Evolutionary conservation across 1,140 invertebrate genomes (phyloP).

Genomic region (Calycopis cecrops): DNA sequence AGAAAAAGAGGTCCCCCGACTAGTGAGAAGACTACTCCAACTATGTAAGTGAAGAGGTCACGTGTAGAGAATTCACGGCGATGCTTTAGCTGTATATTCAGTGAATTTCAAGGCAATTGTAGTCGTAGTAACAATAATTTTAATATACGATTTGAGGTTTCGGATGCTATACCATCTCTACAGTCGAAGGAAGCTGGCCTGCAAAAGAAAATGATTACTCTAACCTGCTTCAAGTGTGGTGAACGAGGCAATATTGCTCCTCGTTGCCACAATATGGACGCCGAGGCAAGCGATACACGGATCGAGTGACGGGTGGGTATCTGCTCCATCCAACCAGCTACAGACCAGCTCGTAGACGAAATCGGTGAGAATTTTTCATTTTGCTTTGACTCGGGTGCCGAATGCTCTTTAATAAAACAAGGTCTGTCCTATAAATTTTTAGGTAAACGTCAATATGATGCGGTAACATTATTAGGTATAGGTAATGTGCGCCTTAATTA

Average conservation of each 20-base stretch:
- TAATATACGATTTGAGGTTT: background rate
- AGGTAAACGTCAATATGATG: background rate
- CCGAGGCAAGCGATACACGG: background rate
- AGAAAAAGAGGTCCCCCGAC: background rate
- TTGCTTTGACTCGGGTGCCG: constrained; percentile 22
- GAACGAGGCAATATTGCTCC: constrained; percentile 17
- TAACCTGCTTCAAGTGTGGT: constrained; percentile 12
- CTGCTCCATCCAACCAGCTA: constrained; percentile 17
- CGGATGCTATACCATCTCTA: background rate
- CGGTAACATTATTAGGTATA: constrained; percentile 1
- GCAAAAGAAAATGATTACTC: background rate
- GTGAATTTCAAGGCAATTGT: constrained; percentile 8
- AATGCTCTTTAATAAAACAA: constrained; percentile 21
- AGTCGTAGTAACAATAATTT: background rate
- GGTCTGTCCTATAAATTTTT: constrained; percentile 10
- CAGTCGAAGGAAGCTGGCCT: background rate
- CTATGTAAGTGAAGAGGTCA: background rate
- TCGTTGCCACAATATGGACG: constrained; percentile 9
- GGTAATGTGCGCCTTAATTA: background rate
- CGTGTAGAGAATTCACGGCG: background rate
- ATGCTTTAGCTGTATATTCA: constrained; percentile 13
- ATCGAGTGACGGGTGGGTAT: constrained; percentile 13
- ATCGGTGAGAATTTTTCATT: constrained; percentile 26
- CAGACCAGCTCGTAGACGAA: constrained; percentile 10
- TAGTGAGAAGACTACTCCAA: background rate